phyloP scores from a whole-genome alignment of 2,113 vertebrate species.

The Xyliphius kryptos region DNA sequence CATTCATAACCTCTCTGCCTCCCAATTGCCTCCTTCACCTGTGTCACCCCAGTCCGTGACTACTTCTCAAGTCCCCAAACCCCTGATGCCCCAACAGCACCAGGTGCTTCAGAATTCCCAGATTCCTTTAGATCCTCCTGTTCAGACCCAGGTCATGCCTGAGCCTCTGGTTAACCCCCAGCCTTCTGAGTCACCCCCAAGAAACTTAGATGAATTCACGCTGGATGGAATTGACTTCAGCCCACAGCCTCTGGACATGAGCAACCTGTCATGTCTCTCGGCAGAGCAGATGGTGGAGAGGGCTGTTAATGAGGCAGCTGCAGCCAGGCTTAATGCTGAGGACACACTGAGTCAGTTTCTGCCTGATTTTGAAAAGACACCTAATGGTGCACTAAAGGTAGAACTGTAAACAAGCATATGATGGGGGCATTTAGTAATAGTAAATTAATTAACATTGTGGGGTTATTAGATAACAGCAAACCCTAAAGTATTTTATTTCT shows the following conservation, averaged over 20 bases:
- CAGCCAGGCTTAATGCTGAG: not conserved
- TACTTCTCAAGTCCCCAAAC: constrained; percentile 16
- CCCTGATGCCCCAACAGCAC: constrained; percentile 1
- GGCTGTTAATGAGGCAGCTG: constrained; percentile 19
- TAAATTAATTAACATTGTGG: no score
- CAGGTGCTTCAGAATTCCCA: constrained; percentile 18
- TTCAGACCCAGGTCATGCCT: no score
- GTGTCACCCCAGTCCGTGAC: constrained; percentile 31
- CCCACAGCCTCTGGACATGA: constrained; percentile 47
- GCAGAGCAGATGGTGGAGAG: constrained; percentile 50
- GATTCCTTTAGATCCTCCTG: constrained; percentile 15
- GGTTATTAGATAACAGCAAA: no score
- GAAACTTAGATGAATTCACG: constrained; percentile 32
- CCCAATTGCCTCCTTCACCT: constrained; percentile 44
- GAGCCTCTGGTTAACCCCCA: not conserved
- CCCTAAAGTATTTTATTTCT: no score
- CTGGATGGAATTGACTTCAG: constrained; percentile 43
- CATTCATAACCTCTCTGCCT: constrained; percentile 34
- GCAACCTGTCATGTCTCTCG: constrained; percentile 26
- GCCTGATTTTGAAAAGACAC: constrained; percentile 19
- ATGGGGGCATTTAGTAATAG: no score
- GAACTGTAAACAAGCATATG: no score
- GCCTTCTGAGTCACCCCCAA: constrained; percentile 9
- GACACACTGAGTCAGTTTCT: constrained; percentile 18
- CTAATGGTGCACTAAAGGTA: constrained; percentile 33